Percentiles rank a stretch among this genome's conserved stretches.
Conservation (phyloP, 2,888 invertebrate species). For the Andrena bucephala region DNA sequence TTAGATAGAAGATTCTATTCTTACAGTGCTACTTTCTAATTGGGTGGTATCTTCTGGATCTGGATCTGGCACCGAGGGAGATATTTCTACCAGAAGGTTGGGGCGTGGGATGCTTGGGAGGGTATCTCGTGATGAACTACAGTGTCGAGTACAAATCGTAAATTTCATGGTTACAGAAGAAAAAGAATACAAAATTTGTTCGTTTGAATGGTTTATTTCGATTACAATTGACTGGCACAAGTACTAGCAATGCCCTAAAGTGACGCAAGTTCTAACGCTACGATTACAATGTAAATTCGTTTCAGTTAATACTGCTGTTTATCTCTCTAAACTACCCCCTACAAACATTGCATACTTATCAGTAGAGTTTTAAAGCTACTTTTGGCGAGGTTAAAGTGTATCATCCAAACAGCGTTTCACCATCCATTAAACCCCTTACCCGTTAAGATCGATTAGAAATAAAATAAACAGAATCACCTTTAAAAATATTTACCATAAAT, state of each 20-base stretch:
- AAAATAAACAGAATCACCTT: not conserved
- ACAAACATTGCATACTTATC: slow-evolving; percentile 10
- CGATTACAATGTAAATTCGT: slow-evolving; percentile 16
- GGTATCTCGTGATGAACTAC: not conserved
- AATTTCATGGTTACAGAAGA: not conserved
- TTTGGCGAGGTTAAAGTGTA: slow-evolving; percentile 38
- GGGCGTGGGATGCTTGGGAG: not conserved
- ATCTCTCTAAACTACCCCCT: not conserved
- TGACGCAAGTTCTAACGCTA: slow-evolving; percentile 11
- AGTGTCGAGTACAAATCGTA: not conserved
- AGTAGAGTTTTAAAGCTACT: slow-evolving; percentile 36
- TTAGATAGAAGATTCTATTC: not conserved
- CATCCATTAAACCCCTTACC: slow-evolving; percentile 6
- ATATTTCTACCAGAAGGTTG: not conserved
- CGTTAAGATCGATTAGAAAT: not conserved
- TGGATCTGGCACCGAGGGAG: not conserved
- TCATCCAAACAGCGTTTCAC: not conserved
- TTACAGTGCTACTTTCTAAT: not conserved
- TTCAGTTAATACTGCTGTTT: slow-evolving; percentile 41
- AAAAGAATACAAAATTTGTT: slow-evolving; percentile 50
- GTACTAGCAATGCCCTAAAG: slow-evolving; percentile 72
- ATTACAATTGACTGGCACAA: slow-evolving; percentile 72
- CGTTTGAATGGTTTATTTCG: slow-evolving; percentile 75
- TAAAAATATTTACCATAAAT: not conserved
- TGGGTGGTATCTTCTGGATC: not conserved